Evolutionary conservation across 2,797 vertebrate species (phyloP), one percentile per base, ranked within the genome.

Genomic region (Pyrrhura leucotis): DNA sequence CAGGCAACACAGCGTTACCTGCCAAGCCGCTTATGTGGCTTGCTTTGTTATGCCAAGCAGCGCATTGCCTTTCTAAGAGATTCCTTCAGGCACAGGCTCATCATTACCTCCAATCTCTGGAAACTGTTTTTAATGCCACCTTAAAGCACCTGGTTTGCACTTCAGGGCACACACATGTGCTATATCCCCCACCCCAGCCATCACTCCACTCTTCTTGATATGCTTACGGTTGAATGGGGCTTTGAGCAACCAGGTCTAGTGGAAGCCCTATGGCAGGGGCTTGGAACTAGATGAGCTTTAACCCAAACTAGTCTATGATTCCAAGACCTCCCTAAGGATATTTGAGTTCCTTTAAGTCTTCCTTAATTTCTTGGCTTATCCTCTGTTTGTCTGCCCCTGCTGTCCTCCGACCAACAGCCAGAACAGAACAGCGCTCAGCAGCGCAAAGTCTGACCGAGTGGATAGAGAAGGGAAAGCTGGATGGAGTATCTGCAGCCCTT

Each of bases 381-480:
- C 37, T 50, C 23, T 11, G 5, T n/a, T 53, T 28, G 35, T 20
- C 29, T 28, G 37, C 10, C 37, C 66, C 42, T 20, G 22, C 51
- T 42, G 33, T 48, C 18, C 62, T 35, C 62, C 67, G n/a, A 18
- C 54, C 29, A 37, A 44, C 65, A 62, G 76, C 40, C 68, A 79
- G 35, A 63, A 14, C 18, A 68, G 33, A 80, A 66, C 42, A 2
- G 45, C 86, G n/a, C 66, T 50, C 4, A 3, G 8, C 3, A 85
- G 68, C 2, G 0, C 8, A 1, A 14, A 18, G 19, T 42, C 68
- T 42, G 18, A 33, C 7, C 4, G n/a, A 35, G 44, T 2, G 3
- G 61, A 56, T 7, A 40, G 67, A 66, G 59, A 7, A 37, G n/a
- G 45, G 25, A 75, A 61, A 58, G 56, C 33, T 58, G 2, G 18